These are phyloP conservation scores for Malachius bipustulatus DNA, from an alignment of 2,888 invertebrate genomes.

Conservation along the genomic window DNA sequence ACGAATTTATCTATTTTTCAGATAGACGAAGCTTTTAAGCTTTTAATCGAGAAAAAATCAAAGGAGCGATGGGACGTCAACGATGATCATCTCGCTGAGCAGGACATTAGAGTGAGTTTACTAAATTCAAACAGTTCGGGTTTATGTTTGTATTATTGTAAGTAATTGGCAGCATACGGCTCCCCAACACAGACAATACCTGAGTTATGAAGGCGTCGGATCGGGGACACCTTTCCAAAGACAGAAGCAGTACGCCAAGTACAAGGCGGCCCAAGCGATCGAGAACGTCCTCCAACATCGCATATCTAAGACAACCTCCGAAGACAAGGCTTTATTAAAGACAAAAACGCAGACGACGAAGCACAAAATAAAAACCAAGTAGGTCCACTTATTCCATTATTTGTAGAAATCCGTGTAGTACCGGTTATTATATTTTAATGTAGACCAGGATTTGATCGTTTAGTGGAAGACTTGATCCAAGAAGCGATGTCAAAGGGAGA, in stretches of 20 bases:
- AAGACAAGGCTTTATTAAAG: conserved; percentile 54
- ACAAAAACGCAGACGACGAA: conserved; percentile 49
- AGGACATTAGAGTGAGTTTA: conserved; percentile 57
- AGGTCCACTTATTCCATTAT: conserved; percentile 17
- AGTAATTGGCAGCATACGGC: conserved; percentile 55
- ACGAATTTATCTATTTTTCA: too few species aligned
- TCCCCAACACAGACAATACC: conserved; percentile 78
- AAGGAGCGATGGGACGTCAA: conserved; percentile 44
- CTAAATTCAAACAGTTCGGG: too few species aligned
- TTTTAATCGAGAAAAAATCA: conserved; percentile 54
- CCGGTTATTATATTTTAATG: conserved; percentile 11
- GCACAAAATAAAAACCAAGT: conserved; percentile 68
- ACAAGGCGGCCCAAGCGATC: conserved; percentile 55
- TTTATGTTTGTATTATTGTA: background rate
- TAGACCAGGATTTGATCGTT: conserved; percentile 65
- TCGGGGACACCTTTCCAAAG: conserved; percentile 67
- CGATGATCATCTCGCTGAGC: conserved; percentile 40
- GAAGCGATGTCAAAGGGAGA: conserved; percentile 85
- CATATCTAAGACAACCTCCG: conserved; percentile 44
- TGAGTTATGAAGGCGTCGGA: conserved; percentile 69
- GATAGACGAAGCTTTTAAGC: conserved; percentile 64
- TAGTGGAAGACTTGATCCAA: conserved; percentile 85
- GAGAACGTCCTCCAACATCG: conserved; percentile 51
- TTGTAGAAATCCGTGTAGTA: background rate
- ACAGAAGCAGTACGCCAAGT: conserved; percentile 62